Evolutionary conservation across 2,797 vertebrate genomes (phyloP).

Genomic region (Hoplostethus atlanticus): DNA sequence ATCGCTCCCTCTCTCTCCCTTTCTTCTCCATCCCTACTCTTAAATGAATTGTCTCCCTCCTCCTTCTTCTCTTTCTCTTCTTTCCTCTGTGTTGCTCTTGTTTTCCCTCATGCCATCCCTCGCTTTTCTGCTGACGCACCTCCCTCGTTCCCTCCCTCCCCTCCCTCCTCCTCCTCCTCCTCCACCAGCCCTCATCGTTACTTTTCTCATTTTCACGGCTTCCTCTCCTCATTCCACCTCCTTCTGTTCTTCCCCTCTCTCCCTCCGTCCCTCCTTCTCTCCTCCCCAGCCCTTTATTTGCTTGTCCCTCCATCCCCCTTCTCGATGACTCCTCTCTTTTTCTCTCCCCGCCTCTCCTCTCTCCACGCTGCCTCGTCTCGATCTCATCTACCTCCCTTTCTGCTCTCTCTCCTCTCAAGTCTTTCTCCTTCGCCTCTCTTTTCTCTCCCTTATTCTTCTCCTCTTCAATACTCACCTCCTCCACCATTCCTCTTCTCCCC

Average conservation of each 20-base stretch:
- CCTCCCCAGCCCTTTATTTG: conserved; percentile 7
- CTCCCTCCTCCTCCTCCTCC: too few species aligned
- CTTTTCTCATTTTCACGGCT: too few species aligned
- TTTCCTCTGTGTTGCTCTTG: conserved; percentile 1
- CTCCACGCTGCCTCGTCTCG: conserved; percentile 31
- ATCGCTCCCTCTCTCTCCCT: neutral
- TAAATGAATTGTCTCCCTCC: conserved; percentile 39
- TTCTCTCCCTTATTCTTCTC: neutral
- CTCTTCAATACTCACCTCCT: conserved; percentile 27
- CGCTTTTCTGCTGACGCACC: neutral
- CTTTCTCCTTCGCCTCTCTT: neutral
- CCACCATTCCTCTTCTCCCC: neutral
- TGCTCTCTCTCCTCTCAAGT: neutral
- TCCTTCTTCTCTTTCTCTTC: neutral
- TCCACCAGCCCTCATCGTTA: too few species aligned
- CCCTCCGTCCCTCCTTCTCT: neutral
- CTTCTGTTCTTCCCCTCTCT: neutral
- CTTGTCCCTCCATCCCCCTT: neutral
- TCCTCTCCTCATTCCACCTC: neutral
- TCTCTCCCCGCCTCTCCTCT: conserved; percentile 36
- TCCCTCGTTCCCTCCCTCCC: too few species aligned
- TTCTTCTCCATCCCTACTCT: conserved; percentile 23
- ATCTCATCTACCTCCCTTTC: neutral
- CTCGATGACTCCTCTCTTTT: conserved; percentile 23
- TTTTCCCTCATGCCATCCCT: conserved; percentile 2